Evolutionary conservation across 2,113 vertebrate genomes (phyloP).

Genomic region (Aythya baeri): DNA sequence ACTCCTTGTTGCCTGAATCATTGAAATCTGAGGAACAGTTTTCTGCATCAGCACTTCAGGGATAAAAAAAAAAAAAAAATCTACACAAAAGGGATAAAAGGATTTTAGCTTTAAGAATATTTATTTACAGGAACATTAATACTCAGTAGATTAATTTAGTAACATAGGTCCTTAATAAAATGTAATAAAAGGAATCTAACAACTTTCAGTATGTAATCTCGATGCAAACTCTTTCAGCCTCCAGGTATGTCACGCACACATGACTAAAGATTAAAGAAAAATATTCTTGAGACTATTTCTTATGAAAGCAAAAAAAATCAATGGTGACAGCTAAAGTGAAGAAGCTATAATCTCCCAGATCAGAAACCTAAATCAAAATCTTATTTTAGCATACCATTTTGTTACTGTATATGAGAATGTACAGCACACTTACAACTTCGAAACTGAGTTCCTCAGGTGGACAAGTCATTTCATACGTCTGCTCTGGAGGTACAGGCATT

Average conservation of each 20-base stretch:
- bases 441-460: not conserved
- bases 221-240: not conserved
- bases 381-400: not conserved
- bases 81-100: not conserved
- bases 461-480: not conserved
- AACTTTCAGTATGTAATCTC: not conserved
- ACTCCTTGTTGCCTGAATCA: not conserved
- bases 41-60: not conserved
- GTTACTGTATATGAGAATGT: not conserved
- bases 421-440: constrained; percentile 36
- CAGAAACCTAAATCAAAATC: not conserved
- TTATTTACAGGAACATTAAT: not conserved
- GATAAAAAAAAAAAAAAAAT: not conserved
- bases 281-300: not conserved
- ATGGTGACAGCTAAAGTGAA: not conserved
- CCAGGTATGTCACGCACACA: not conserved
- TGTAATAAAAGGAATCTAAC: not conserved
- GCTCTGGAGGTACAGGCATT: constrained; percentile 1
- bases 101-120: not conserved
- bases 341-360: not conserved
- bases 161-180: not conserved
- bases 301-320: not conserved
- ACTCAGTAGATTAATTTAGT: not conserved
- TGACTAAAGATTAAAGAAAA: not conserved
- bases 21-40: not conserved